phyloP scores from a whole-genome alignment of 2,888 invertebrate genomes.

The Callimorpha dominula region DNA sequence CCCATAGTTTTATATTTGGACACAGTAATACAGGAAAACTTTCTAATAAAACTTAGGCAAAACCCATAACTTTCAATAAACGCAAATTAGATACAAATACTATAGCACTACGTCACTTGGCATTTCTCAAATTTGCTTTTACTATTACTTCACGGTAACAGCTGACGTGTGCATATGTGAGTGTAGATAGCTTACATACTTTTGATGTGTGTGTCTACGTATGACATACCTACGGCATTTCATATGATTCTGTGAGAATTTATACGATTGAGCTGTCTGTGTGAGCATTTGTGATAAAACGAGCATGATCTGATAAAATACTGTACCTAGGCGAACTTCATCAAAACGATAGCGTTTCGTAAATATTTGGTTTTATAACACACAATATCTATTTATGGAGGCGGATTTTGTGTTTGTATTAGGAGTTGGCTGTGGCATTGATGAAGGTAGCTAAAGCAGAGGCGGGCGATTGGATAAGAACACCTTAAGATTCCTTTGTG shows the following conservation, averaged over 20 bases:
- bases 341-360: constrained; percentile 52
- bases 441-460: neutral
- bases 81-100: neutral
- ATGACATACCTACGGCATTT: neutral
- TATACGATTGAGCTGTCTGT: constrained; percentile 11
- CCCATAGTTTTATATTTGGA: too few species aligned
- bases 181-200: neutral
- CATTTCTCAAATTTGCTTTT: constrained; percentile 29
- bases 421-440: constrained; percentile 25
- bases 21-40: too few species aligned
- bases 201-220: constrained; percentile 5
- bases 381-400: constrained; percentile 58
- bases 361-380: constrained; percentile 54
- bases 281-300: constrained; percentile 38
- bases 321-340: constrained; percentile 41
- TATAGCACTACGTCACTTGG: constrained; percentile 17
- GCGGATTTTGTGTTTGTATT: constrained; percentile 52
- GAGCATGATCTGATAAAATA: constrained; percentile 45
- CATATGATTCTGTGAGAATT: neutral
- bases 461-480: too few species aligned
- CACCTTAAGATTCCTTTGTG: too few species aligned
- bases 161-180: constrained; percentile 9
- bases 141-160: constrained; percentile 21
- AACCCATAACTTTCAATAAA: neutral
- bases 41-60: neutral